phyloP scores from a whole-genome alignment of 2,888 invertebrate species.

The Patella depressa region DNA sequence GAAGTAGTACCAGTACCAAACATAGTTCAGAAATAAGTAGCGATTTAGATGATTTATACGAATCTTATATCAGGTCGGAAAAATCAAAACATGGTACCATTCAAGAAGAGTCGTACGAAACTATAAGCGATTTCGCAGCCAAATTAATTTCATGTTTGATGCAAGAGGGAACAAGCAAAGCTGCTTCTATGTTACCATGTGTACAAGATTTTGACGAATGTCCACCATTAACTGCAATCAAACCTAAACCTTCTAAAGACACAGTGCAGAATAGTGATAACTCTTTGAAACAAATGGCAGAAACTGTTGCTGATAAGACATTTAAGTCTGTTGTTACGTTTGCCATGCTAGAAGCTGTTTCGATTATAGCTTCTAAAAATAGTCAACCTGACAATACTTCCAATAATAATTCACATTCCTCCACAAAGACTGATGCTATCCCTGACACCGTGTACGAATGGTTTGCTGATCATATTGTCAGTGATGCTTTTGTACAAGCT shows the following conservation, averaged over 20 bases:
- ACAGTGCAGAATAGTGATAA: conserved; percentile 13
- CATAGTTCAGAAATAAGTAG: conserved; percentile 66
- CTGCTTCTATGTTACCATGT: conserved; percentile 43
- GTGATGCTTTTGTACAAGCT: conserved; percentile 36
- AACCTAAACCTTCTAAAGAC: conserved; percentile 34
- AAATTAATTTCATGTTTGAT: conserved; percentile 42
- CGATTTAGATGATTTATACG: conserved; percentile 66
- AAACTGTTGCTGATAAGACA: conserved; percentile 15
- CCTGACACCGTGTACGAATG: conserved; percentile 25
- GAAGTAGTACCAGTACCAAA: conserved; percentile 73
- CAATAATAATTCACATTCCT: background rate
- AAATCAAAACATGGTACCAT: conserved; percentile 58
- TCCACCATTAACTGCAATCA: conserved; percentile 33
- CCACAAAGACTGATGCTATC: background rate
- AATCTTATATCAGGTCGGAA: conserved; percentile 56
- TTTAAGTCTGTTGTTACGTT: conserved; percentile 1
- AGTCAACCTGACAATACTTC: background rate
- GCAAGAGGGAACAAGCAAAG: conserved; percentile 50
- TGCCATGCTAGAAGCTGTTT: conserved; percentile 2
- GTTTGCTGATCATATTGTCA: conserved; percentile 41
- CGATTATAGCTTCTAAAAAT: background rate
- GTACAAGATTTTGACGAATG: conserved; percentile 44
- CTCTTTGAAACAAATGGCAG: conserved; percentile 18
- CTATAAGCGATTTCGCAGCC: conserved; percentile 55
- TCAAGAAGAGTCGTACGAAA: conserved; percentile 53